Conservation (phyloP, 2,113 vertebrate genomes). For the Entomyzon cyanotis region DNA sequence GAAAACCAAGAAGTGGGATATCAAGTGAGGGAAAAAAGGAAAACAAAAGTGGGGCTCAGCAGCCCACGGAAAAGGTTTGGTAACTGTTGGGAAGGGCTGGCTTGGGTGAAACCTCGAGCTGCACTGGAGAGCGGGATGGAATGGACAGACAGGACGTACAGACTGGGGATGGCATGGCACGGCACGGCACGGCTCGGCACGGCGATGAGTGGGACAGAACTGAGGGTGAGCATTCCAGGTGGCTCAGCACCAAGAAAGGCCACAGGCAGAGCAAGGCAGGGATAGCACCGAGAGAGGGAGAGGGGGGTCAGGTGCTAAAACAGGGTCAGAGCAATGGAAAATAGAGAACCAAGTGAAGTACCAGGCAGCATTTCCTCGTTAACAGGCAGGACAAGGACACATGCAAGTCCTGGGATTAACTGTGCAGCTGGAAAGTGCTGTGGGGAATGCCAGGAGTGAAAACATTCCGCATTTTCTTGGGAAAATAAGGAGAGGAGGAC, state of each 20-base stretch:
- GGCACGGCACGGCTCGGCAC: too few relatives aligned
- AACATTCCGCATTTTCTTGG: accelerated
- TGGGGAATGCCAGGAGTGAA: background rate
- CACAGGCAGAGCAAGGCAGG: background rate
- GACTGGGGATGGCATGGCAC: too few relatives aligned
- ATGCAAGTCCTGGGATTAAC: accelerated
- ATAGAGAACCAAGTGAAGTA: background rate
- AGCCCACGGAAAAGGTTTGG: background rate
- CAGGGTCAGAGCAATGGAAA: background rate
- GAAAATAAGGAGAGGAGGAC: conserved; percentile 26
- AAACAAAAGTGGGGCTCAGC: background rate
- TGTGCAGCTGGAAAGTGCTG: background rate
- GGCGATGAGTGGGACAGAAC: background rate
- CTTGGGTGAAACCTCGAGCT: accelerated
- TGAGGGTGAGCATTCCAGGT: accelerated
- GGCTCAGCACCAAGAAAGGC: background rate
- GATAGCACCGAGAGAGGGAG: background rate
- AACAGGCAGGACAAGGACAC: background rate
- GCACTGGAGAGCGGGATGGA: accelerated
- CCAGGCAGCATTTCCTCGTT: accelerated
- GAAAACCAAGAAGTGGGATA: background rate
- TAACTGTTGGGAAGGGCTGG: background rate
- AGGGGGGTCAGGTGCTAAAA: background rate
- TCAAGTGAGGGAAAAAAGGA: background rate
- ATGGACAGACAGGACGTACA: too few relatives aligned